Percentiles rank a stretch among this genome's conserved stretches.
These are phyloP conservation scores for Dendrolimus punctatus DNA, from an alignment of 1,140 invertebrate genomes.

Conservation along the genomic window DNA sequence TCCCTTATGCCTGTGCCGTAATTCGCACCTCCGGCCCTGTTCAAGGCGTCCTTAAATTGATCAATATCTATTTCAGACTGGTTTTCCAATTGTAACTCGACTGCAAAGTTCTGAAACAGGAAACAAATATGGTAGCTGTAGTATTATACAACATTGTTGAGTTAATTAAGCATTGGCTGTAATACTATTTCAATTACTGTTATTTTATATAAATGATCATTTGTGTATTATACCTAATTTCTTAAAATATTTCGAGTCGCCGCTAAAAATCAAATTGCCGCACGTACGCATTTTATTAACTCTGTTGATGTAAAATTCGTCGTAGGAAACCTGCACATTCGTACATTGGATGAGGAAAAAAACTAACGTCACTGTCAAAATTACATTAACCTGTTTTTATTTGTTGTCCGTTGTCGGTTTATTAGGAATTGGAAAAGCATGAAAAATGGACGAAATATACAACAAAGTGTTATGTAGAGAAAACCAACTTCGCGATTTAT, in stretches of 20 bases:
- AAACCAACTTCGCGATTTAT: slow-evolving; percentile 72
- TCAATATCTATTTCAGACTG: slow-evolving; percentile 78
- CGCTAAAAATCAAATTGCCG: background rate
- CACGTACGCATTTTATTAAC: too few relatives aligned
- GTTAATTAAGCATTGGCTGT: too few relatives aligned
- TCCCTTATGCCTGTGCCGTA: slow-evolving; percentile 81
- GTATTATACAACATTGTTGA: background rate
- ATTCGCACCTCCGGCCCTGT: slow-evolving; percentile 81
- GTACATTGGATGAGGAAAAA: slow-evolving; percentile 7
- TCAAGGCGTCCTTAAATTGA: slow-evolving; percentile 77
- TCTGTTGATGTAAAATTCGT: too few relatives aligned
- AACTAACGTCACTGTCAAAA: background rate
- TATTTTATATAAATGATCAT: too few relatives aligned
- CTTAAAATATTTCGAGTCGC: too few relatives aligned
- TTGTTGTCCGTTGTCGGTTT: slow-evolving; percentile 2
- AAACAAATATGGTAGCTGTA: background rate
- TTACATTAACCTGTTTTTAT: too few relatives aligned
- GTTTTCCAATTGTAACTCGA: slow-evolving; percentile 80
- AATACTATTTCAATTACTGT: too few relatives aligned
- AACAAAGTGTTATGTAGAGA: slow-evolving; percentile 74
- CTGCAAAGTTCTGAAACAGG: slow-evolving; percentile 79
- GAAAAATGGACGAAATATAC: slow-evolving; percentile 68
- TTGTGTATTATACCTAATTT: too few relatives aligned
- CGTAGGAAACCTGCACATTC: slow-evolving; percentile 23
- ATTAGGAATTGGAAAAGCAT: slow-evolving; percentile 15